Base-by-base conservation (phyloP, 2,888 invertebrate species). In the Drosophila peninsularis region DNA sequence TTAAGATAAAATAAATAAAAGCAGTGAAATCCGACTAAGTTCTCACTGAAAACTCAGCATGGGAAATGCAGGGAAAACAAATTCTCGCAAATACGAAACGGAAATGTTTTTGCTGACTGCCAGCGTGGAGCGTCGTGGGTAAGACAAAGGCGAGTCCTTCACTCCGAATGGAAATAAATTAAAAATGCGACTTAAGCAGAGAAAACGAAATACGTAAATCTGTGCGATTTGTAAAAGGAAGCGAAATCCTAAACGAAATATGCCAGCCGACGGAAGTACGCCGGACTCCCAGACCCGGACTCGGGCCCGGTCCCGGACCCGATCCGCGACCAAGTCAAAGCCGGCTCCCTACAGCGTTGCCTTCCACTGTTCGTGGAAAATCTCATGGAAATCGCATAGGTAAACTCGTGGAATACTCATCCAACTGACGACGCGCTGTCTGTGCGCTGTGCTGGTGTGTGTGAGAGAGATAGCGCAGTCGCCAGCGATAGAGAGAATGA, bases 371-470 rank as follows among this genome's bases (percentile, higher is more conserved):
- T 36, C 52, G 14, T 49, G 49, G 49, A 34, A 50, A 13, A 19
- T 17, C 62, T 70, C 14, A 34, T 50, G 49, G 52, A 52, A 52
- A 0, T 47, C 21, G 7, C 49, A 50, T 14, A 21, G 49, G 49
- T 21, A 52, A 52, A 17, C 62, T 71, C 13, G 13, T 32, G 49
- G 49, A 50, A 50, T 17, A 21, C 62, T 70, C 63, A 55, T 62
- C 75, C 71, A 70, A 75, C 80, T 75, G 87, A 83, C 87, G 86
- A 78, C 87, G 76, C 62, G 78, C 68, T 80, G 86, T 87, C 86
- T 86, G 76, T 71, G 78, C 60, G 47, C 74, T 44, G 55, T 21
- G 44, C 17, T 56, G 30, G 56, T 68, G 54, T 74, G 74, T 50
- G 74, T 78, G 70, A 71, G 77, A 71, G 77, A 70, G 68, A 61